These are phyloP conservation scores for Liolophura sinensis DNA, from an alignment of 1,140 invertebrate species.

Conservation along the genomic window DNA sequence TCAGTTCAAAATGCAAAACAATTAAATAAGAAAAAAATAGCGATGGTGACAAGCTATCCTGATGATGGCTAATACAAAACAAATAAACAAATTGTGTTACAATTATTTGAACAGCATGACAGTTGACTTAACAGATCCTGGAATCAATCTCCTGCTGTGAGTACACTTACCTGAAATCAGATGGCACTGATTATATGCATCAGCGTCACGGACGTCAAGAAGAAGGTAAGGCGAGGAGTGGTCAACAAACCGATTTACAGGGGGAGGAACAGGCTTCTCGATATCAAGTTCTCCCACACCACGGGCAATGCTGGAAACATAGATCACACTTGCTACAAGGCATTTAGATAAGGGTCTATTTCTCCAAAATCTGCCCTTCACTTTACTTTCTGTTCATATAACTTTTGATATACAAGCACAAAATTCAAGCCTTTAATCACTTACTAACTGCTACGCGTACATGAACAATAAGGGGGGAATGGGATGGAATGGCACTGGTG, in stretches of 20 bases:
- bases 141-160: not conserved
- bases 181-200: conserved; percentile 58
- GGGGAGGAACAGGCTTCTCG: conserved; percentile 17
- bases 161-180: conserved; percentile 56
- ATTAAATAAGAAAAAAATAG: too few relatives aligned
- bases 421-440: too few relatives aligned
- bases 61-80: too few relatives aligned
- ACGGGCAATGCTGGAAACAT: conserved; percentile 50
- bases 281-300: conserved; percentile 59
- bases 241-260: conserved; percentile 9
- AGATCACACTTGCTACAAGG: not conserved
- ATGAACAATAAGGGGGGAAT: not conserved
- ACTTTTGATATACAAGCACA: too few relatives aligned
- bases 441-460: too few relatives aligned
- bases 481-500: not conserved
- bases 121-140: too few relatives aligned
- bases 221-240: conserved; percentile 59
- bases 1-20: too few relatives aligned
- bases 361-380: not conserved
- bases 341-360: not conserved
- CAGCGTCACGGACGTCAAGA: conserved; percentile 60
- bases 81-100: too few relatives aligned
- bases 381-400: not conserved
- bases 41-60: too few relatives aligned
- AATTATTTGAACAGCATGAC: too few relatives aligned